phyloP scores from a whole-genome alignment of 2,113 vertebrate species.

The Corythaeola cristata region DNA sequence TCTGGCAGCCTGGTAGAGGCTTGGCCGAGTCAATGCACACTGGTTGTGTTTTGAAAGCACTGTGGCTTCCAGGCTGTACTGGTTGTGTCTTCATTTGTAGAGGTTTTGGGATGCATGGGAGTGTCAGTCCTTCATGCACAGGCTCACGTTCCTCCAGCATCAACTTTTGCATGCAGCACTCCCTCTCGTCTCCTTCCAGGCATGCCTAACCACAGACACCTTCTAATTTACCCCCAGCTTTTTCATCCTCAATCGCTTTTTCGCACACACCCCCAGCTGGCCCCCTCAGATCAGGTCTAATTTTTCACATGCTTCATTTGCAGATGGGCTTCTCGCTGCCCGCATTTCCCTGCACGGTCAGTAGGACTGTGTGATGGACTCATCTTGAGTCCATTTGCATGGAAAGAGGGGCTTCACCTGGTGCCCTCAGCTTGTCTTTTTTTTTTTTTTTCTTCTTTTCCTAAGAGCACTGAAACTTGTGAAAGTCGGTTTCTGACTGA shows the following conservation, averaged over 20 bases:
- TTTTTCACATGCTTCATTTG: not conserved
- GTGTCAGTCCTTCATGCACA: not conserved
- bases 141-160: not conserved
- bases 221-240: not conserved
- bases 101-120: not conserved
- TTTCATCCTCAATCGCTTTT: not conserved
- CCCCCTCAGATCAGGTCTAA: not conserved
- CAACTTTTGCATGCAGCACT: not conserved
- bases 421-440: not conserved
- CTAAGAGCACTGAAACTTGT: not conserved
- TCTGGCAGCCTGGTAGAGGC: accelerated
- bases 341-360: not conserved
- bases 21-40: not conserved
- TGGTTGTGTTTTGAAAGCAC: not conserved
- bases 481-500: not conserved
- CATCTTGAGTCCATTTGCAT: not conserved
- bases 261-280: accelerated
- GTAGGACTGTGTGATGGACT: not conserved
- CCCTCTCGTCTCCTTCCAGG: not conserved
- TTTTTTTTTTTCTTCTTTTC: not conserved
- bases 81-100: not conserved
- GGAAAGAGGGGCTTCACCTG: not conserved
- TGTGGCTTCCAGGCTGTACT: not conserved
- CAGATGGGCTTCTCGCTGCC: not conserved
- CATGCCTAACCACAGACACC: not conserved